Evolutionary conservation across 2,113 vertebrate species (phyloP).

Genomic region (Otis tarda): DNA sequence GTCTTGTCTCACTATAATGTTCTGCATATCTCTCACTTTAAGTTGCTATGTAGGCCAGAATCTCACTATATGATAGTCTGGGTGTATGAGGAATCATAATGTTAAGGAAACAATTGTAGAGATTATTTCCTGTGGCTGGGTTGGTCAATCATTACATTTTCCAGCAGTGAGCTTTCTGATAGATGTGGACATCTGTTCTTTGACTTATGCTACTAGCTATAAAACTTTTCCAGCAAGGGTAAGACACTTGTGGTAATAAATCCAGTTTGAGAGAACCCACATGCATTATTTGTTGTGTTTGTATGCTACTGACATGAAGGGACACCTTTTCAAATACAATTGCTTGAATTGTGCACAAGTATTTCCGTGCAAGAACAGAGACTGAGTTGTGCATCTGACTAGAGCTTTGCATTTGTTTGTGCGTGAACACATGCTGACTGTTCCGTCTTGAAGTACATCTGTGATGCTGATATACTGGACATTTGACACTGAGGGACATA

Average conservation of each 20-base stretch:
- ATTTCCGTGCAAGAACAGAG: not conserved
- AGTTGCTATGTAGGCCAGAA: not conserved
- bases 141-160: not conserved
- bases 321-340: not conserved
- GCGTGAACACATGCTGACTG: not conserved
- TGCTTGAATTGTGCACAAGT: not conserved
- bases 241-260: conserved; percentile 7
- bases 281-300: not conserved
- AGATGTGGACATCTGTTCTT: not conserved
- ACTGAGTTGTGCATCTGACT: not conserved
- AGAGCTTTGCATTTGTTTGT: not conserved
- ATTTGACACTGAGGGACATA: not conserved
- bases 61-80: not conserved
- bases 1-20: not conserved
- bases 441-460: not conserved
- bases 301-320: not conserved
- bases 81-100: not conserved
- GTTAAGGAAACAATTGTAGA: not conserved
- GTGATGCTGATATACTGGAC: not conserved
- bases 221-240: not conserved
- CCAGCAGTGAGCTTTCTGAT: not conserved
- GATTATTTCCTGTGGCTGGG: not conserved
- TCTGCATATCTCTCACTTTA: not conserved
- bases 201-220: not conserved
- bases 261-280: not conserved